Conservation (phyloP, 1,140 invertebrate species). For the Scaptomyza pallida region DNA sequence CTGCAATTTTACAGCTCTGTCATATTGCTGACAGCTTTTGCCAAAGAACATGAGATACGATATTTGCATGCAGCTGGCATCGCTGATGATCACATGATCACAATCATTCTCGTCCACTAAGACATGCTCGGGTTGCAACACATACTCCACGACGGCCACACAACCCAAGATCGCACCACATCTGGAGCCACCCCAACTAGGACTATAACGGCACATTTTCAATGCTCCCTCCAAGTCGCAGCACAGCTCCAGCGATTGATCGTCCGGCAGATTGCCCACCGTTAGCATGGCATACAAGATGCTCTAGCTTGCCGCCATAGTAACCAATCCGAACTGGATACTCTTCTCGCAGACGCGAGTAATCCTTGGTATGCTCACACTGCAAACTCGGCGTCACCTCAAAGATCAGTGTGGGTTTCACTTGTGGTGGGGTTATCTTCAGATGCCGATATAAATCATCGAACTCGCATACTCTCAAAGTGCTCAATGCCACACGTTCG, state of each 20-base stretch:
- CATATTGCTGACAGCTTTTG: slow-evolving; percentile 47
- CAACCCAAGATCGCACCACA: slow-evolving; percentile 90
- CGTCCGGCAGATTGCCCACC: slow-evolving; percentile 6
- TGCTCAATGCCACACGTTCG: slow-evolving; percentile 41
- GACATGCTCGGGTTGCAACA: slow-evolving; percentile 87
- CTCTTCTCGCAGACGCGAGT: slow-evolving; percentile 21
- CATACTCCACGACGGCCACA: slow-evolving; percentile 90
- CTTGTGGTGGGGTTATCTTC: slow-evolving; percentile 18
- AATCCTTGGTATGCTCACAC: slow-evolving; percentile 31
- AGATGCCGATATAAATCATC: slow-evolving; percentile 39
- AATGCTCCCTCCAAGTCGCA: slow-evolving; percentile 84
- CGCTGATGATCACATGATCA: slow-evolving; percentile 32
- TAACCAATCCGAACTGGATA: slow-evolving; percentile 48
- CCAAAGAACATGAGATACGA: slow-evolving; percentile 91
- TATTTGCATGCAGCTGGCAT: slow-evolving; percentile 85
- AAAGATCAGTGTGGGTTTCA: slow-evolving; percentile 48
- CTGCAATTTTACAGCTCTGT: slow-evolving; percentile 1
- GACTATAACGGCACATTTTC: slow-evolving; percentile 87
- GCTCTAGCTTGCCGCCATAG: slow-evolving; percentile 52
- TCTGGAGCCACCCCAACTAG: slow-evolving; percentile 89
- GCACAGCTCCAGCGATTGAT: slow-evolving; percentile 4
- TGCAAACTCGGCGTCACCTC: slow-evolving; percentile 35
- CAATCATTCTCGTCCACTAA: slow-evolving; percentile 51
- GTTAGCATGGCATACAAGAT: slow-evolving; percentile 54
- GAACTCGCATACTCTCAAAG: slow-evolving; percentile 40